A percentile compares a stretch with the other conserved stretches of the same genome.
Evolutionary conservation across 2,888 invertebrate genomes (phyloP).

Genomic region (Phaedon cochleariae): DNA sequence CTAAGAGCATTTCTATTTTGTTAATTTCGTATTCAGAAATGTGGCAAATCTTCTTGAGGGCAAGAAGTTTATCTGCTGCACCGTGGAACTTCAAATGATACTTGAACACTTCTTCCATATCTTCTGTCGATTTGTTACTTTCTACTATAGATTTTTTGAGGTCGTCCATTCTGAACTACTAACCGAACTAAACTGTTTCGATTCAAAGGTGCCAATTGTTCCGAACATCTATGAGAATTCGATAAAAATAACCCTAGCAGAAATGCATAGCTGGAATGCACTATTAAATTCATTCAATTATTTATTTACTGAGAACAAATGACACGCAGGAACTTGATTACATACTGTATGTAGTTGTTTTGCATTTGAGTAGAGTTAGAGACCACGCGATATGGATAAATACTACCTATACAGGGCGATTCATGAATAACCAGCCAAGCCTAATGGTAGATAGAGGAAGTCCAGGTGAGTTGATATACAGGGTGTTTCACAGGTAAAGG

Average conservation of each 20-base stretch:
- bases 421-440: no score
- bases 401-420: no score
- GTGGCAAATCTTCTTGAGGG: slow-evolving; percentile 44
- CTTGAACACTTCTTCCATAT: slow-evolving; percentile 41
- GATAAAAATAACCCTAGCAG: slow-evolving; percentile 18
- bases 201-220: background rate
- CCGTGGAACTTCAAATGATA: slow-evolving; percentile 44
- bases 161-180: slow-evolving; percentile 22
- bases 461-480: no score
- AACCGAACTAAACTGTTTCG: slow-evolving; percentile 6
- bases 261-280: background rate
- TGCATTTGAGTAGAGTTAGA: no score
- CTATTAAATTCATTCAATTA: background rate
- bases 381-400: no score
- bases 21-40: slow-evolving; percentile 45
- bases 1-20: slow-evolving; percentile 42
- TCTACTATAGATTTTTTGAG: slow-evolving; percentile 28
- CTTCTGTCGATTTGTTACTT: slow-evolving; percentile 31
- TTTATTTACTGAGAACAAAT: no score
- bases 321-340: no score
- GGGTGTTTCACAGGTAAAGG: no score
- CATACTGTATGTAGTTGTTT: no score
- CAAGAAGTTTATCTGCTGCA: slow-evolving; percentile 41
- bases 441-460: no score
- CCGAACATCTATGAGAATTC: background rate